Conservation (phyloP, 2,888 invertebrate genomes). For the Pomacea canaliculata region DNA sequence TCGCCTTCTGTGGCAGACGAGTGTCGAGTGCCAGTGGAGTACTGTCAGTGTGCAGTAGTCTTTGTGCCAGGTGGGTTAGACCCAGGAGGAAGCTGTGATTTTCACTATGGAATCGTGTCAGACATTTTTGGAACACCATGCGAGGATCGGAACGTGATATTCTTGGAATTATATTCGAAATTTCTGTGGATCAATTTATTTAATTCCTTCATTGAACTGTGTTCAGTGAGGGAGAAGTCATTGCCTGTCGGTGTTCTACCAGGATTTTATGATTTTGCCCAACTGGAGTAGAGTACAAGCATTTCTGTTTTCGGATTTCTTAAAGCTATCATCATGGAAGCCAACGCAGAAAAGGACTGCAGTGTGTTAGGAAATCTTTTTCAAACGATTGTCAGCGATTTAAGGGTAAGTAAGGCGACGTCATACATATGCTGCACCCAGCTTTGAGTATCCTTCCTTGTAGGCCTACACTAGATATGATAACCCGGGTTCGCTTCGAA, state of each 20-base stretch:
- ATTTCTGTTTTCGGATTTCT: background rate
- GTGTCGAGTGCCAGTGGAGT: slow-evolving; percentile 11
- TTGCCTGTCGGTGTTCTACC: background rate
- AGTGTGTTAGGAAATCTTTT: slow-evolving; percentile 90
- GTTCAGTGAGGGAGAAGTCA: slow-evolving; percentile 24
- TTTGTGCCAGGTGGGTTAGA: background rate
- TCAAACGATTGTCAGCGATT: slow-evolving; percentile 94
- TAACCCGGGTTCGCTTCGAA: no score
- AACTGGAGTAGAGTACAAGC: background rate
- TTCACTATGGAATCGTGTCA: slow-evolving; percentile 19
- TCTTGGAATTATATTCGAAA: background rate
- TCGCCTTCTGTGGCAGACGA: slow-evolving; percentile 2
- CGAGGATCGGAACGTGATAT: slow-evolving; percentile 18
- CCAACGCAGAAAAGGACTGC: slow-evolving; percentile 62
- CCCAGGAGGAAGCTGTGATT: background rate
- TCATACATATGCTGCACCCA: no score
- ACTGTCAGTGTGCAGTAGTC: background rate
- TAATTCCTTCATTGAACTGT: slow-evolving; percentile 15
- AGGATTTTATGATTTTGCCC: slow-evolving; percentile 3
- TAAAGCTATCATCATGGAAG: slow-evolving; percentile 48
- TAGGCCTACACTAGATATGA: no score
- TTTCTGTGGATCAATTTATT: slow-evolving; percentile 7
- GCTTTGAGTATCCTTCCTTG: no score
- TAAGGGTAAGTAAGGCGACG: slow-evolving; percentile 83
- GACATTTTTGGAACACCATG: slow-evolving; percentile 12